Base-by-base conservation (phyloP, 2,888 invertebrate genomes). In the Meganola albula region DNA sequence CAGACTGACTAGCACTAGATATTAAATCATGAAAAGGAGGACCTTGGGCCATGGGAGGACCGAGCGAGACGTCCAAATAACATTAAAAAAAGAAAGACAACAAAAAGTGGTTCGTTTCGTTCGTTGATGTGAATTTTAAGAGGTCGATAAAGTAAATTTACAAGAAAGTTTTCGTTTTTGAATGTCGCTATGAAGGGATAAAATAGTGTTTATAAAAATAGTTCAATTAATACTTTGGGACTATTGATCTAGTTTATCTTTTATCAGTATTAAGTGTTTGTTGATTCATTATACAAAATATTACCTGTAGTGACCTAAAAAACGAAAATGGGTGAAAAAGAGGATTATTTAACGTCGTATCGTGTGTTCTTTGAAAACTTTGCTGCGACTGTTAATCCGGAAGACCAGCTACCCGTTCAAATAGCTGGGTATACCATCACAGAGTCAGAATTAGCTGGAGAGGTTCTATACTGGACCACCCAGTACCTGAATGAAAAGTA, bases 401-500 rank as follows among this genome's bases (percentile, higher is more conserved):
- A 90, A 51, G 93, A 93, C 71, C 92, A 92, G 65, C 78, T 93
- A 52, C 93, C 93, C 31, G 91, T 93, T 27, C 89, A 90, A 63
- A 90, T 92, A 38, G 89, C 89, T 47, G 89, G 89, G 47, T 91
- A 92, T 68, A 89, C 90, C 44, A 88, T 93, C 54, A 87, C 89
- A 24, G 90, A 91, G 53, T 74, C 86, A 6, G 94, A 94, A 79
- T 79, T 93, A 37, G 84, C 89, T 52, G 93, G 93, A 26, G 93
- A 92, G 69, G 89, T 93, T 43, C 87, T 92, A 37, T 91, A 92
- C 73, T 93, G 93, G 91, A 90, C 89, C 28, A 88, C 92, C 34
- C 92, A 92, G 69, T 93, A 93, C 79, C 87, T 94, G 58, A 89
- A 89, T 52, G 90, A 91, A 74, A 92, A 91, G 94, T 93, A 83